Percentiles rank a stretch among this genome's conserved stretches.
Conservation (phyloP, 2,797 vertebrate genomes). For the Champsocephalus gunnari region DNA sequence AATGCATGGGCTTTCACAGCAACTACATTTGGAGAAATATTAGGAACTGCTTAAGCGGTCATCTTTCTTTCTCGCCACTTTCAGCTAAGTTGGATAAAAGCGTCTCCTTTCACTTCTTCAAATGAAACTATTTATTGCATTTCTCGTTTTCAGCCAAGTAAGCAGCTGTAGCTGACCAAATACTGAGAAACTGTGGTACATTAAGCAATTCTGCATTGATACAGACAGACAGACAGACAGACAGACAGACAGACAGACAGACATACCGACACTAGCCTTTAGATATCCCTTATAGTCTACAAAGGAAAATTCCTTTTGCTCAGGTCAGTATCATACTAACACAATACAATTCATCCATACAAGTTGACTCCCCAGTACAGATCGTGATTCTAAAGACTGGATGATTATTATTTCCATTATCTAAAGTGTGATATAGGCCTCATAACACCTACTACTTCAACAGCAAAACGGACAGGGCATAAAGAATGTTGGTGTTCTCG, state of each 20-base stretch:
- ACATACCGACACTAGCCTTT: neutral
- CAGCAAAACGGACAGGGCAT: neutral
- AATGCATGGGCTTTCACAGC: neutral
- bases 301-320: neutral
- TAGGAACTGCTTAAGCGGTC: conserved; percentile 13
- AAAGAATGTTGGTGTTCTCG: neutral
- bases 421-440: no score
- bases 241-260: no score
- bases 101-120: conserved; percentile 68
- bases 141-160: conserved; percentile 11
- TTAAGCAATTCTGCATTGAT: neutral
- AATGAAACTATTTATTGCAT: conserved; percentile 49
- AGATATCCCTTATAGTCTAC: neutral
- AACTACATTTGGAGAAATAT: neutral
- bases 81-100: neutral
- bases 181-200: neutral
- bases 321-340: neutral
- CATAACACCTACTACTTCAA: neutral
- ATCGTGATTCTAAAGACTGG: neutral
- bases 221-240: neutral
- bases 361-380: neutral
- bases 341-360: neutral
- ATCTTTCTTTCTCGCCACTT: neutral
- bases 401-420: no score
- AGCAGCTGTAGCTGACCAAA: conserved; percentile 25